phyloP scores from a whole-genome alignment of 2,797 vertebrate genomes.

The Amblyraja radiata region DNA sequence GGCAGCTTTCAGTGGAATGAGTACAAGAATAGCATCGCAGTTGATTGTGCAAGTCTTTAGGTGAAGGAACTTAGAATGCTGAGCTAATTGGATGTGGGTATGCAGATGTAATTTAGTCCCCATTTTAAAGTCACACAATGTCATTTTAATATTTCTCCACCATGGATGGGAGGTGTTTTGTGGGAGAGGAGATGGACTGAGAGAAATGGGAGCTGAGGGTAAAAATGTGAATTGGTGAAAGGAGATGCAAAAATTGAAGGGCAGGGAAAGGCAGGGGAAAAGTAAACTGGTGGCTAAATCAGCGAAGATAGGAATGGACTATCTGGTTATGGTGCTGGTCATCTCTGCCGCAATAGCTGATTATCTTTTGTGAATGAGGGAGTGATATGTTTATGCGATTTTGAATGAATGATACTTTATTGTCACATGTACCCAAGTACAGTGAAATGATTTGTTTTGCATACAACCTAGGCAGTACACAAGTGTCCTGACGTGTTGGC shows the following conservation, averaged over 20 bases:
- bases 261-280: background rate
- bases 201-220: too few relatives aligned
- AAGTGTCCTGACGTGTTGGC: too few relatives aligned
- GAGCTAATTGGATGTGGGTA: background rate
- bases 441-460: too few relatives aligned
- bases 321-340: background rate
- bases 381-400: too few relatives aligned
- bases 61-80: background rate
- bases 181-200: background rate
- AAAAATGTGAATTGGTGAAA: background rate
- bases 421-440: too few relatives aligned
- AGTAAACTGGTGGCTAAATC: too few relatives aligned
- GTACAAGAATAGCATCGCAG: background rate
- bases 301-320: background rate
- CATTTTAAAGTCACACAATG: background rate
- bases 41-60: background rate
- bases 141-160: background rate
- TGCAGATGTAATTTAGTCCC: background rate
- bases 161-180: too few relatives aligned
- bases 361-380: too few relatives aligned
- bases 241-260: background rate
- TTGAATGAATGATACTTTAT: too few relatives aligned
- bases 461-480: too few relatives aligned
- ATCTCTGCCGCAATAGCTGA: background rate
- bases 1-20: background rate